Conservation (phyloP, 1,140 invertebrate species). For the Hyles vespertilio region DNA sequence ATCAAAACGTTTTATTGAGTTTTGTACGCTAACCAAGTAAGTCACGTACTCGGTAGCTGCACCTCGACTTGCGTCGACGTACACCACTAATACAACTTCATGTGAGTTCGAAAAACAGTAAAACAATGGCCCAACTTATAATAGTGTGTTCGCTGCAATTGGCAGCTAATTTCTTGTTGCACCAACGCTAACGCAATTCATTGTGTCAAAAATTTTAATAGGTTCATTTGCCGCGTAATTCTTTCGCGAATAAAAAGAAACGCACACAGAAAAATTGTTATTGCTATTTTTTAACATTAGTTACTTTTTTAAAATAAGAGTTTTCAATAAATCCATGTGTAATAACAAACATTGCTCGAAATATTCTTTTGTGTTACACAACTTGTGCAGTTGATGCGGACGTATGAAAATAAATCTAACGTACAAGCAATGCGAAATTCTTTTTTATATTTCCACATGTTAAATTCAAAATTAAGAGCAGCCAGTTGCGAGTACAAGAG, state of each 20-base stretch:
- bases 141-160: conserved; percentile 69
- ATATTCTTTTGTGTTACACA: too few species aligned
- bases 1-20: too few species aligned
- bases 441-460: conserved; percentile 5
- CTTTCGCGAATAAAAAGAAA: conserved; percentile 8
- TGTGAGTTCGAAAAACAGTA: conserved; percentile 64
- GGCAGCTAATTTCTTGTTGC: conserved; percentile 69
- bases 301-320: too few species aligned
- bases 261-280: too few species aligned
- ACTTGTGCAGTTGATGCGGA: too few species aligned
- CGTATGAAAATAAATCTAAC: too few species aligned
- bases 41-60: too few species aligned
- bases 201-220: conserved; percentile 56
- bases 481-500: conserved; percentile 14
- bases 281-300: too few species aligned
- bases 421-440: too few species aligned
- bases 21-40: too few species aligned
- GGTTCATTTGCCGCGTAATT: conserved; percentile 35
- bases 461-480: conserved; percentile 9
- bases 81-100: conserved; percentile 44
- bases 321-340: too few species aligned
- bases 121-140: conserved; percentile 69
- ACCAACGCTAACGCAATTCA: conserved; percentile 38
- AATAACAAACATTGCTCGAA: too few species aligned
- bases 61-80: neutral